A percentile compares a stretch with the other conserved stretches of the same genome.
Conservation (phyloP, 1,140 invertebrate genomes). For the Aphelenchoides avenae region DNA sequence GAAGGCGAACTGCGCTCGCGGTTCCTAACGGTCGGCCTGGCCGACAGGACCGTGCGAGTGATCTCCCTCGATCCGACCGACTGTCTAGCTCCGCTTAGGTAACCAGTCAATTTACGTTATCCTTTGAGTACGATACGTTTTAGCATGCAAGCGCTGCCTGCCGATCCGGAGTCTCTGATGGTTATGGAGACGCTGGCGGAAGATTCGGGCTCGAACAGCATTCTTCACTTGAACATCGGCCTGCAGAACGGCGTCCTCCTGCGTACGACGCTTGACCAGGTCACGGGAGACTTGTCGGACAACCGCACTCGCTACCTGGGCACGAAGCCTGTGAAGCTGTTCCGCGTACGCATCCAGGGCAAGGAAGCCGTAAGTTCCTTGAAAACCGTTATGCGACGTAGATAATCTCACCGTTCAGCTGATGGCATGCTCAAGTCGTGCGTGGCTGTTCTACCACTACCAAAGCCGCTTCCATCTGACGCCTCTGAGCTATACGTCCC, state of each 20-base stretch:
- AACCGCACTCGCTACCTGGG: conserved; percentile 92
- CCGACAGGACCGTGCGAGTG: conserved; percentile 93
- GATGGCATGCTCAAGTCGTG: conserved; percentile 90
- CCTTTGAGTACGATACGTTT: conserved; percentile 65
- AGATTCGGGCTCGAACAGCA: conserved; percentile 63
- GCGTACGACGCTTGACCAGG: conserved; percentile 88
- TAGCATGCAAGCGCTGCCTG: conserved; percentile 93
- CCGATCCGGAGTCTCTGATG: conserved; percentile 88
- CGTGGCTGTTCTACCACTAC: conserved; percentile 97
- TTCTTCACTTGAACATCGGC: conserved; percentile 90
- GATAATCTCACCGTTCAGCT: conserved; percentile 64
- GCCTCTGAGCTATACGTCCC: conserved; percentile 55
- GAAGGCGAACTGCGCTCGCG: conserved; percentile 87
- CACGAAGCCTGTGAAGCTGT: conserved; percentile 88
- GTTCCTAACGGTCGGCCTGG: conserved; percentile 91
- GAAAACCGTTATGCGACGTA: not conserved
- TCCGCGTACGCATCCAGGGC: conserved; percentile 88
- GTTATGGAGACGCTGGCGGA: conserved; percentile 80
- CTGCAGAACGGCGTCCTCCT: conserved; percentile 92
- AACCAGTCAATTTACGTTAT: not conserved
- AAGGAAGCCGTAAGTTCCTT: conserved; percentile 75
- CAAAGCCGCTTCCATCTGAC: conserved; percentile 72
- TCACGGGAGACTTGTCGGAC: conserved; percentile 92
- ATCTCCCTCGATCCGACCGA: conserved; percentile 83
- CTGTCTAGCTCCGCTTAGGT: conserved; percentile 55